phyloP scores from a whole-genome alignment of 1,140 invertebrate genomes.

The Bombus impatiens region DNA sequence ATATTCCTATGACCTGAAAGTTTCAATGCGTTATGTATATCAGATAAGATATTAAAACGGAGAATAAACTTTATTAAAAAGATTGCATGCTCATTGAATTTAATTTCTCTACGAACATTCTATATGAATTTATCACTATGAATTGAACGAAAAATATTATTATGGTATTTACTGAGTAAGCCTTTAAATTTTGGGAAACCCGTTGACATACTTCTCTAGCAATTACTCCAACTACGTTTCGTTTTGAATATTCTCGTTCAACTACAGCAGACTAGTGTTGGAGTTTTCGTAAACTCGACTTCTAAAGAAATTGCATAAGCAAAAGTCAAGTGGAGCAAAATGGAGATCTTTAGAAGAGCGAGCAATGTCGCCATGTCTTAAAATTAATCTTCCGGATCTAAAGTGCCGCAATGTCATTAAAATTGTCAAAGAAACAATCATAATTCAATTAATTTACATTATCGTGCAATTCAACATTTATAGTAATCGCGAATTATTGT shows the following conservation, averaged over 20 bases:
- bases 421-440: not conserved
- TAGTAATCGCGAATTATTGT: too few species aligned
- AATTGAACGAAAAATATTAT: not conserved
- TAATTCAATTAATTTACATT: not conserved
- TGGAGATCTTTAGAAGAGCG: too few species aligned
- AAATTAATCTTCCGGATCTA: not conserved
- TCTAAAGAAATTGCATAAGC: conserved; percentile 11
- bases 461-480: too few species aligned
- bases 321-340: not conserved
- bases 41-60: too few species aligned
- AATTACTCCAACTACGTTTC: not conserved
- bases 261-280: not conserved
- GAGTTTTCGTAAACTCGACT: not conserved
- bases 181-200: not conserved
- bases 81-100: not conserved
- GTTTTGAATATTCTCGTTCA: not conserved
- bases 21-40: too few species aligned
- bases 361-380: not conserved
- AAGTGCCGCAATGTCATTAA: not conserved
- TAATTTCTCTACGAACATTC: not conserved
- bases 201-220: not conserved
- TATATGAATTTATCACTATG: not conserved
- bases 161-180: not conserved
- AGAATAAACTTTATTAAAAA: not conserved
- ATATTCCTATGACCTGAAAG: not conserved